phyloP scores from a whole-genome alignment of 2,797 vertebrate genomes.

The Mus spretus region DNA sequence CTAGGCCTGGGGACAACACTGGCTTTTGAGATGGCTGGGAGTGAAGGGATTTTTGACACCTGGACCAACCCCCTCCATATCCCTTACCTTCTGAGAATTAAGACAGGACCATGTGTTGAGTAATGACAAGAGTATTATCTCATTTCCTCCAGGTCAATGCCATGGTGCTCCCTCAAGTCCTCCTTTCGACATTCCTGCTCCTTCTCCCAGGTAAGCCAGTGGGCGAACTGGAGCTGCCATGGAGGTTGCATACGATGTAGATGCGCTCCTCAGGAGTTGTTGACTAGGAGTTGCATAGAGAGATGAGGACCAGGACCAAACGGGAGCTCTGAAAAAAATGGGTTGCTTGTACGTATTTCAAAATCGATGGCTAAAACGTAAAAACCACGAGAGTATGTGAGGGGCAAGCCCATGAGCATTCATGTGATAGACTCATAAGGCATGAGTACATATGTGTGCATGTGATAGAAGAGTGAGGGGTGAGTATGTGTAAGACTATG shows the following conservation, averaged over 20 bases:
- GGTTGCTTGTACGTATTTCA: background rate
- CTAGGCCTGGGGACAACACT: background rate
- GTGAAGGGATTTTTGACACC: background rate
- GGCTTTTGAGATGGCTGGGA: background rate
- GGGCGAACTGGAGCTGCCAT: background rate
- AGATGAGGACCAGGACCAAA: background rate
- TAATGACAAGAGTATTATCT: background rate
- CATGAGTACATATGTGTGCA: background rate
- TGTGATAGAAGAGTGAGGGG: background rate
- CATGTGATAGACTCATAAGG: background rate
- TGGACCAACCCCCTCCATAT: background rate
- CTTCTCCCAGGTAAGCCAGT: background rate
- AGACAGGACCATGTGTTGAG: background rate
- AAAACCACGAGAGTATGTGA: background rate
- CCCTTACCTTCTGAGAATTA: background rate
- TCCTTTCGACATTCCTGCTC: background rate
- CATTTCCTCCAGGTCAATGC: background rate
- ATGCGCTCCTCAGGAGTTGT: background rate
- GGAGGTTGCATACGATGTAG: background rate
- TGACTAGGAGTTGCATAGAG: background rate
- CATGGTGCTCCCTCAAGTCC: too few species aligned
- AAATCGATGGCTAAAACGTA: background rate
- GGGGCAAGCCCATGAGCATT: background rate
- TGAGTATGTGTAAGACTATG: too few species aligned
- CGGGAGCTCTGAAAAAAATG: background rate